Percentiles rank a stretch among this genome's conserved stretches.
Conservation (phyloP, 2,113 vertebrate species). For the Hemicordylus capensis region DNA sequence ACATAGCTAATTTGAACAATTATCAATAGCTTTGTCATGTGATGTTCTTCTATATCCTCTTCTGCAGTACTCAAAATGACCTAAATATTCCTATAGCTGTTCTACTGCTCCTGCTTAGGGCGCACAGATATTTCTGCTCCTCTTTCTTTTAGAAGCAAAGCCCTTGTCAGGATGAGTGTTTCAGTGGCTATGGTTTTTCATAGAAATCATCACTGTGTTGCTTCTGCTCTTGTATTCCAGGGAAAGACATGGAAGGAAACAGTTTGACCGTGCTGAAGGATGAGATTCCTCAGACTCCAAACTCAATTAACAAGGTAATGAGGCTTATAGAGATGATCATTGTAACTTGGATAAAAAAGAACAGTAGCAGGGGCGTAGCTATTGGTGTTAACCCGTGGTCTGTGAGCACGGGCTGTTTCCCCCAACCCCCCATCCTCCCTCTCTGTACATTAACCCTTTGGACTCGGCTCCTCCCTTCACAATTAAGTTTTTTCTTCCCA, state of each 20-base stretch:
- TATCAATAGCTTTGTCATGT: neutral
- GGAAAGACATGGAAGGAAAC: conserved; percentile 86
- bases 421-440: too few relatives aligned
- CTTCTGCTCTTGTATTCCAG: conserved; percentile 72
- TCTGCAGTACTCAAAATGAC: neutral
- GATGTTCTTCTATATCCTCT: neutral
- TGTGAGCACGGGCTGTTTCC: too few relatives aligned
- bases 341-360: neutral
- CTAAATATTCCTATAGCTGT: neutral
- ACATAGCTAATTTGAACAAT: neutral
- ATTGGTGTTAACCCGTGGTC: too few relatives aligned
- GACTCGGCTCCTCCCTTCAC: too few relatives aligned
- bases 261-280: conserved; percentile 76
- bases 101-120: neutral
- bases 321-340: neutral
- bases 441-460: too few relatives aligned
- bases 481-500: too few relatives aligned
- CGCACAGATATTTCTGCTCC: neutral
- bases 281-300: conserved; percentile 87
- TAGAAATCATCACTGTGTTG: conserved; percentile 29
- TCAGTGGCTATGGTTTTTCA: neutral
- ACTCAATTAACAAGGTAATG: conserved; percentile 85
- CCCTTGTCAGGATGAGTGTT: neutral
- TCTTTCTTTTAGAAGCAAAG: neutral
- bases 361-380: too few relatives aligned